Base-by-base conservation (phyloP, 2,888 invertebrate species). In the Phalera bucephala region DNA sequence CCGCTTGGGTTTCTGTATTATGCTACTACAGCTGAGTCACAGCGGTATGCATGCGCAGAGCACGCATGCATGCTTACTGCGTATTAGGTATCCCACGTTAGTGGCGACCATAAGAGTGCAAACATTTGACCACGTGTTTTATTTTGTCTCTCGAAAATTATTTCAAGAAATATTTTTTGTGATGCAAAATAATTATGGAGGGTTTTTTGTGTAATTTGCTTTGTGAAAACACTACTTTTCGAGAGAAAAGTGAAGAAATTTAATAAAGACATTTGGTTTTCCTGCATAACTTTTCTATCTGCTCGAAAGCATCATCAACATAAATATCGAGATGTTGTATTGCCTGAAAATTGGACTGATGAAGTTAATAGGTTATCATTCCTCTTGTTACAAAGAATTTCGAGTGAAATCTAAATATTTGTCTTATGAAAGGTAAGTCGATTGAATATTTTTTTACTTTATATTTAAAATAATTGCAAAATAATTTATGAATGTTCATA, bases 261-360 rank as follows among this genome's bases (percentile, higher is more conserved):
- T 21, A 14, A 1, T 28, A 26, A 27, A 37, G 32, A 32, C 13
- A 28, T 37, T 37, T 37, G 27, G 37, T 25, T 37, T 32, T 32
- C 37, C 28, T 28, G 32, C 17, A 22, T 25, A 33, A 39, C 25
- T 33, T 34, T 40, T 40, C 14, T 35, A 31, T 40, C 40, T 40
- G 40, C 40, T 35, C 34, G 31, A 35, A 40, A 40, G 28, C 35
- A 31, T 40, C 22, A 34, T 40, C 7, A 31, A 40, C 40, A 40
- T 10, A 40, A 34, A 40, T 40, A 35, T 40, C 6, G 28, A 10
- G 17, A 40, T 34, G 35, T 17, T 31, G 31, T 40, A 27, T 31
- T 40, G 19, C 31, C 31, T 20, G 40, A 40, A 35, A 35, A 10
- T 40, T 33, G 30, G 39, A 30, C 12, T 39, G 30, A 39, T 14